A percentile compares a stretch with the other conserved stretches of the same genome.
These are phyloP conservation scores for Tinea pellionella DNA, from an alignment of 2,888 invertebrate genomes.

Conservation along the genomic window DNA sequence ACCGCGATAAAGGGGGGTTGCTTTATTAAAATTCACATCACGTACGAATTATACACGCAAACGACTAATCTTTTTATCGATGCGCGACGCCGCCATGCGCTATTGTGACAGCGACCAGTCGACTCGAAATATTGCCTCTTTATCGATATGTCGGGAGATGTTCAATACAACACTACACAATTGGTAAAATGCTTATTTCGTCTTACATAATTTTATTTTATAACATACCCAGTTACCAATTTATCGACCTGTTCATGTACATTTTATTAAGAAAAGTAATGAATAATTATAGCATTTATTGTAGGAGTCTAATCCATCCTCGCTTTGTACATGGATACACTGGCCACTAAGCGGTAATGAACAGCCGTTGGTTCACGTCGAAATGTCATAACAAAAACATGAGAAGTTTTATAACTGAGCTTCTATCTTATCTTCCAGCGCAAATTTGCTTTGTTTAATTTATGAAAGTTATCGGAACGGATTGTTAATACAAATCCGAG, in stretches of 20 bases:
- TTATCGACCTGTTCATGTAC: no score
- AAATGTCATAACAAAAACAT: no score
- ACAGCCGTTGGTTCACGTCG: no score
- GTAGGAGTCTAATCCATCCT: no score
- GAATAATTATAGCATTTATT: no score
- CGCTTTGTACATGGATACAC: no score
- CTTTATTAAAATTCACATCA: constrained; percentile 60
- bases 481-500: constrained; percentile 25
- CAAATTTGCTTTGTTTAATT: constrained; percentile 15
- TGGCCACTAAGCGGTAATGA: no score
- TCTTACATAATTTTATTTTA: not conserved
- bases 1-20: constrained; percentile 37
- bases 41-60: constrained; percentile 58
- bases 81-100: constrained; percentile 20
- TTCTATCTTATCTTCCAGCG: not conserved
- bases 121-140: constrained; percentile 8
- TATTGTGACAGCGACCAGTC: constrained; percentile 5
- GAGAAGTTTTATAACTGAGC: not conserved
- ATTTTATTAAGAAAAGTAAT: no score
- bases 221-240: not conserved
- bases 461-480: constrained; percentile 27
- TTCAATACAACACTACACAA: constrained; percentile 34
- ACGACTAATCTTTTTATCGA: constrained; percentile 64
- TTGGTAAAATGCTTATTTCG: no score
- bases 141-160: constrained; percentile 34